Percentiles rank a stretch among this genome's conserved stretches.
phyloP scores from a whole-genome alignment of 2,797 vertebrate genomes.

The Bradypodion ventrale region DNA sequence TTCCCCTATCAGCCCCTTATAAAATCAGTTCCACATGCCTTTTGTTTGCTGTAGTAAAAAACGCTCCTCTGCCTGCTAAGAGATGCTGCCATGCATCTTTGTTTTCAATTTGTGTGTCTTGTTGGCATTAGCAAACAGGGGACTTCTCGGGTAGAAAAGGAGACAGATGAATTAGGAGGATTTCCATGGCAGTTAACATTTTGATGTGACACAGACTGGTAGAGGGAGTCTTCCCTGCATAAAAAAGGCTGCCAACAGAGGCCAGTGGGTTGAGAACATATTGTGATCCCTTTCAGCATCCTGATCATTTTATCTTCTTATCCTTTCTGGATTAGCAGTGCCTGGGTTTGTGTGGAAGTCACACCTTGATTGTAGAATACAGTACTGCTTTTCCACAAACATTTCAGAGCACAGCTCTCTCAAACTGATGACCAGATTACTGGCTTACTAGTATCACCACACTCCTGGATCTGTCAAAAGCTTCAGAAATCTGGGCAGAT shows the following conservation, averaged over 20 bases:
- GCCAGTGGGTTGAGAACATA: not conserved
- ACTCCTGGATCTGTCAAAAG: not conserved
- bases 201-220: not conserved
- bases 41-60: not conserved
- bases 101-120: constrained; percentile 1
- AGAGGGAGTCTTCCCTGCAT: not conserved
- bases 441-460: not conserved
- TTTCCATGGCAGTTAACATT: constrained; percentile 8
- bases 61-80: not conserved
- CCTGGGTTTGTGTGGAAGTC: not conserved
- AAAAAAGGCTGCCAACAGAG: not conserved
- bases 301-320: not conserved
- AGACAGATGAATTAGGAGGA: not conserved
- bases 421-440: not conserved
- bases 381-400: not conserved
- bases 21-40: not conserved
- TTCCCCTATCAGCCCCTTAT: not conserved
- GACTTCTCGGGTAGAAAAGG: not conserved
- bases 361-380: not conserved
- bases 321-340: not conserved
- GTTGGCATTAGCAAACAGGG: not conserved
- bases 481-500: not conserved
- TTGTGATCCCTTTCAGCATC: not conserved
- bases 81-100: not conserved
- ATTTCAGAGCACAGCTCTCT: not conserved